Conservation (phyloP, 2,113 vertebrate species). For the Thryonomys swinderianus region DNA sequence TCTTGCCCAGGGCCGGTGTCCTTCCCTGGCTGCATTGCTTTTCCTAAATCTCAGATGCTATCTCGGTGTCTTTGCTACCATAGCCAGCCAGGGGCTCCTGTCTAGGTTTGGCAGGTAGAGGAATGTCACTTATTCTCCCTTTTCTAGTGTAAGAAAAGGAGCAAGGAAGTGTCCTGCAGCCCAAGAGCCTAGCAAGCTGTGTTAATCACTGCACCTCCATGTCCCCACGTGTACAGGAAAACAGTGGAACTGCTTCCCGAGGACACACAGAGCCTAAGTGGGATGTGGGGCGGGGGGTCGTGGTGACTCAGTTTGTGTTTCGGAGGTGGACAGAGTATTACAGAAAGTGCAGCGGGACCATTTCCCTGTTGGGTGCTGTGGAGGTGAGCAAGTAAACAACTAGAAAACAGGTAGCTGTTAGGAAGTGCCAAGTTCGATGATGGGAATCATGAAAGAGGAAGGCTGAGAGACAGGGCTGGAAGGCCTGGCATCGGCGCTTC, state of each 20-base stretch:
- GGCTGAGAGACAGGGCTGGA: background rate
- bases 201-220: background rate
- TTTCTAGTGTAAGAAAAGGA: background rate
- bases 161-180: background rate
- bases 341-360: background rate
- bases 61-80: background rate
- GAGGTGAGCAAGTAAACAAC: slow-evolving; percentile 62
- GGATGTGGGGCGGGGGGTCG: slow-evolving; percentile 24
- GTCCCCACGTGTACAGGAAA: background rate
- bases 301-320: slow-evolving; percentile 43
- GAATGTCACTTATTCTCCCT: background rate
- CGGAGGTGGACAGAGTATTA: slow-evolving; percentile 10
- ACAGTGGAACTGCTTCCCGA: background rate
- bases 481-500: background rate
- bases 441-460: background rate
- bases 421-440: slow-evolving; percentile 1
- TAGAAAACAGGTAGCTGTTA: slow-evolving; percentile 39
- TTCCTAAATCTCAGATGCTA: background rate
- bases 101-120: background rate
- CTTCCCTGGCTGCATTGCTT: fast-evolving
- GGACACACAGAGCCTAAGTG: background rate
- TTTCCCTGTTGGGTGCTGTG: background rate
- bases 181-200: background rate
- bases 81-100: too few species aligned
- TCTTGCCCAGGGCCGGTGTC: fast-evolving